phyloP scores from a whole-genome alignment of 2,888 invertebrate genomes.

The Lycia hirtaria region DNA sequence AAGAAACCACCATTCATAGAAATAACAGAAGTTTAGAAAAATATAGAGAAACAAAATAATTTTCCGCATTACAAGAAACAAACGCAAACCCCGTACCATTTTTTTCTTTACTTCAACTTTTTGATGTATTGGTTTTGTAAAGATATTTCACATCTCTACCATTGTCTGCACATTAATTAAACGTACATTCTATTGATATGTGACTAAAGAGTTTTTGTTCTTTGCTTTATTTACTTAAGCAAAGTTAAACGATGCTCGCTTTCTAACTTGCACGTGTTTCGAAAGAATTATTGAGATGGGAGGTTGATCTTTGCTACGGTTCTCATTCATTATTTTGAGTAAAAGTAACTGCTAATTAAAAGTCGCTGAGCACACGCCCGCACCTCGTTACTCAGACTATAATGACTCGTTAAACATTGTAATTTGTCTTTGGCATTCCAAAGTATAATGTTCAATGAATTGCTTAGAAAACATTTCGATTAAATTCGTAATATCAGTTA shows the following conservation, averaged over 20 bases:
- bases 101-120: too few species aligned
- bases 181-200: too few species aligned
- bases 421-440: constrained; percentile 36
- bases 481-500: not conserved
- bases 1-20: too few species aligned
- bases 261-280: constrained; percentile 61
- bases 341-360: constrained; percentile 76
- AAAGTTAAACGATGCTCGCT: constrained; percentile 58
- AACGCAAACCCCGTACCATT: too few species aligned
- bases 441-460: constrained; percentile 30
- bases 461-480: constrained; percentile 24
- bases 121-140: too few species aligned
- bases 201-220: too few species aligned
- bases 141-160: too few species aligned
- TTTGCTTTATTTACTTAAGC: constrained; percentile 30
- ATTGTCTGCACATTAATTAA: too few species aligned
- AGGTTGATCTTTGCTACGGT: constrained; percentile 59
- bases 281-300: constrained; percentile 63
- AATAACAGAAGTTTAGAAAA: too few species aligned
- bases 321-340: constrained; percentile 73
- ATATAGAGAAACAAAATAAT: too few species aligned
- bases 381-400: constrained; percentile 69
- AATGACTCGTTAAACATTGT: constrained; percentile 56
- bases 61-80: too few species aligned
- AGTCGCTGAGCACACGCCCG: constrained; percentile 54